Conservation (phyloP, 2,888 invertebrate species). For the Dexiosoma caninum region DNA sequence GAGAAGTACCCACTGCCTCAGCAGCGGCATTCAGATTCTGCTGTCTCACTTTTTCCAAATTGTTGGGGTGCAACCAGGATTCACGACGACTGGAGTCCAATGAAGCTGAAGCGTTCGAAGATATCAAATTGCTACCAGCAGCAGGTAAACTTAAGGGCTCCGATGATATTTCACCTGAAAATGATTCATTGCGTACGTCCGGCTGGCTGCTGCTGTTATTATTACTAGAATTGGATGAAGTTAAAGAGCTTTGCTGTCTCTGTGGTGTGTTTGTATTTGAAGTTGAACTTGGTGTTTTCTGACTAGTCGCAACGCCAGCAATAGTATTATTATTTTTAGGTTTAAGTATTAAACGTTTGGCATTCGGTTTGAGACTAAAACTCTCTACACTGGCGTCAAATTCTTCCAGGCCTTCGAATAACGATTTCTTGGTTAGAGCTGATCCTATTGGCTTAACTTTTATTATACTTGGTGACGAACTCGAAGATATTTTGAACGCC, state of each 20-base stretch:
- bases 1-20: conserved; percentile 64
- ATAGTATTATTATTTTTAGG: conserved; percentile 76
- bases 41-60: conserved; percentile 73
- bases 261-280: conserved; percentile 42
- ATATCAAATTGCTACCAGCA: conserved; percentile 7
- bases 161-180: conserved; percentile 65
- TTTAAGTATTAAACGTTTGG: conserved; percentile 86
- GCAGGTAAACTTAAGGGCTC: conserved; percentile 46
- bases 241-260: conserved; percentile 1
- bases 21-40: conserved; percentile 67
- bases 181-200: conserved; percentile 66
- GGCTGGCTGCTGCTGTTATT: conserved; percentile 5
- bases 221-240: not conserved
- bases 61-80: conserved; percentile 77
- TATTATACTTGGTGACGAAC: conserved; percentile 79
- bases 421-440: conserved; percentile 80
- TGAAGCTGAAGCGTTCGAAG: conserved; percentile 42
- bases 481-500: conserved; percentile 81
- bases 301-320: conserved; percentile 28
- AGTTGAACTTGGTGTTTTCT: conserved; percentile 3
- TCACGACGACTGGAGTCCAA: conserved; percentile 73
- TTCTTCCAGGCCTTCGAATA: conserved; percentile 93
- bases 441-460: conserved; percentile 77
- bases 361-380: conserved; percentile 81
- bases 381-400: conserved; percentile 83